Conservation (phyloP, 1,140 invertebrate species). For the Heliconius hermathena region DNA sequence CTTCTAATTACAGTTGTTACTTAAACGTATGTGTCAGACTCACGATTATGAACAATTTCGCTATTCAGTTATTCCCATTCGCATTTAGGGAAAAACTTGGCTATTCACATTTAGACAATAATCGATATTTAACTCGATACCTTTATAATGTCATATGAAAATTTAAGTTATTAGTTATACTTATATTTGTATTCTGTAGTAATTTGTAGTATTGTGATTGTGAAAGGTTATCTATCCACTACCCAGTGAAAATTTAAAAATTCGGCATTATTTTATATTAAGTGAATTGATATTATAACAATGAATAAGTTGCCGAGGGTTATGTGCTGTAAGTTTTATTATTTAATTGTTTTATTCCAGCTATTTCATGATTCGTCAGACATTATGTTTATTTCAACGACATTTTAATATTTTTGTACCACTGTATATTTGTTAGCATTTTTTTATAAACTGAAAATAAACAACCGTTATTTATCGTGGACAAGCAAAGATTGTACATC, state of each 20-base stretch:
- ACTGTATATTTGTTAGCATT: background rate
- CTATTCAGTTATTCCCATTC: too few species aligned
- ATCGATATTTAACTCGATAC: background rate
- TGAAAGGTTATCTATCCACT: background rate
- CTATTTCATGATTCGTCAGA: background rate
- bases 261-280: background rate
- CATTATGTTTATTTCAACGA: background rate
- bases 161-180: background rate
- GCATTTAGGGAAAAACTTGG: too few species aligned
- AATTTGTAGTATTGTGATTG: background rate
- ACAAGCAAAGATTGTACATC: slow-evolving; percentile 47
- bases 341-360: background rate
- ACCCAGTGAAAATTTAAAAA: background rate
- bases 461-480: slow-evolving; percentile 27
- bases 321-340: slow-evolving; percentile 41
- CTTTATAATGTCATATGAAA: background rate
- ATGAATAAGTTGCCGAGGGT: slow-evolving; percentile 47
- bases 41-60: too few species aligned
- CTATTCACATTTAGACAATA: background rate
- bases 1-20: too few species aligned
- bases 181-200: background rate
- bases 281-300: background rate
- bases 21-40: too few species aligned
- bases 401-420: background rate
- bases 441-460: background rate